Evolutionary conservation across 2,797 vertebrate species (phyloP).

Genomic region (Pangasius larnaudii): DNA sequence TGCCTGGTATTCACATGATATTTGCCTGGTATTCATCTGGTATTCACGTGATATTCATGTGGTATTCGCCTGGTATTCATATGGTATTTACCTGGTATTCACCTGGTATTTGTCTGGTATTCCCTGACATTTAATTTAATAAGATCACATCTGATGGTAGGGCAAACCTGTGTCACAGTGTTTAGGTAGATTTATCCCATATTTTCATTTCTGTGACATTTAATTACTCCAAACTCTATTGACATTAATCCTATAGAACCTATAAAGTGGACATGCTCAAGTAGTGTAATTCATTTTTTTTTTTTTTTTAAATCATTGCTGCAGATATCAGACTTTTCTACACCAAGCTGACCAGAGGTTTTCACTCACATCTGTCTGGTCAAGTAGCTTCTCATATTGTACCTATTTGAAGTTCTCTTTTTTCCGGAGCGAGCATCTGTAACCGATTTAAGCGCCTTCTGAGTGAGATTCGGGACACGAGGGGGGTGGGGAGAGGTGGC

Average conservation of each 20-base stretch:
- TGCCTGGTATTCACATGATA: not conserved
- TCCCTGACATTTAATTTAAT: not conserved
- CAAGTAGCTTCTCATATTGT: slow-evolving; percentile 45
- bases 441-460: slow-evolving; percentile 70
- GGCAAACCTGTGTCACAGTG: not conserved
- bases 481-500: slow-evolving; percentile 63
- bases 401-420: slow-evolving; percentile 48
- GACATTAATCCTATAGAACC: not conserved
- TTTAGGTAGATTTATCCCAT: not conserved
- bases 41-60: not conserved
- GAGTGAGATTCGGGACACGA: slow-evolving; percentile 58
- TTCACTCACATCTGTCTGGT: slow-evolving; percentile 54
- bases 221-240: not conserved
- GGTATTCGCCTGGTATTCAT: not conserved
- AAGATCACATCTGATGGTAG: not conserved
- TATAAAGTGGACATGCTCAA: not conserved
- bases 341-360: slow-evolving; percentile 14
- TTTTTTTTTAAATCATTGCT: not conserved
- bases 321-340: not conserved
- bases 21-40: not conserved
- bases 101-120: not conserved
- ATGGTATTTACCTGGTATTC: not conserved
- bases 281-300: not conserved
- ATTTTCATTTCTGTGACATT: not conserved
- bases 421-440: slow-evolving; percentile 73